Percentiles rank a stretch among this genome's conserved stretches.
Evolutionary conservation across 2,113 vertebrate genomes (phyloP).

Genomic region (Odocoileus hemionus): DNA sequence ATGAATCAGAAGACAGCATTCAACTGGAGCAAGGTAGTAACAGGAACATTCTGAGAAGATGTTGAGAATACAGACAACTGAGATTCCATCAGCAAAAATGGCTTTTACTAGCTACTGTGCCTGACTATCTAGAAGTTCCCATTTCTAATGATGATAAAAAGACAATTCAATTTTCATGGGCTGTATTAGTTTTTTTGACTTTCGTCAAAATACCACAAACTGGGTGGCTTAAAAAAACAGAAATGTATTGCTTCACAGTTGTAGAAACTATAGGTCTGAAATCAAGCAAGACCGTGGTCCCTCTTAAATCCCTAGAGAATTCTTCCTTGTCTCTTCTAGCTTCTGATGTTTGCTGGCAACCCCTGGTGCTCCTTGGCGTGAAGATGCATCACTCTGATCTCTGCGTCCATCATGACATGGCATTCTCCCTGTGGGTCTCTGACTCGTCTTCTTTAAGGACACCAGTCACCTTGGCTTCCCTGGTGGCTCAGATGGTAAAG

Average conservation of each 20-base stretch:
- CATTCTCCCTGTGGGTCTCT: background rate
- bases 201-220: background rate
- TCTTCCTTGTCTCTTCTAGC: background rate
- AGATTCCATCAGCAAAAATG: background rate
- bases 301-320: background rate
- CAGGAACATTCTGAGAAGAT: background rate
- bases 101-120: background rate
- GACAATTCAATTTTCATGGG: background rate
- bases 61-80: background rate
- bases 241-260: background rate
- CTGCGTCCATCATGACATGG: background rate
- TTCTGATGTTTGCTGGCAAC: background rate
- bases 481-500: background rate
- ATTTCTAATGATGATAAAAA: background rate
- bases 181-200: background rate
- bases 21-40: background rate
- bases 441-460: background rate
- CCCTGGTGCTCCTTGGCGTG: background rate
- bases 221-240: background rate
- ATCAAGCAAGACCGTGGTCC: background rate
- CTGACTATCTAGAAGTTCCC: background rate
- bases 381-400: background rate
- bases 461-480: too few species aligned
- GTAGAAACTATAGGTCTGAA: background rate
- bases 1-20: background rate